These are phyloP conservation scores for Adelognathus sp. DNA, from an alignment of 2,888 invertebrate genomes.

Conservation along the genomic window DNA sequence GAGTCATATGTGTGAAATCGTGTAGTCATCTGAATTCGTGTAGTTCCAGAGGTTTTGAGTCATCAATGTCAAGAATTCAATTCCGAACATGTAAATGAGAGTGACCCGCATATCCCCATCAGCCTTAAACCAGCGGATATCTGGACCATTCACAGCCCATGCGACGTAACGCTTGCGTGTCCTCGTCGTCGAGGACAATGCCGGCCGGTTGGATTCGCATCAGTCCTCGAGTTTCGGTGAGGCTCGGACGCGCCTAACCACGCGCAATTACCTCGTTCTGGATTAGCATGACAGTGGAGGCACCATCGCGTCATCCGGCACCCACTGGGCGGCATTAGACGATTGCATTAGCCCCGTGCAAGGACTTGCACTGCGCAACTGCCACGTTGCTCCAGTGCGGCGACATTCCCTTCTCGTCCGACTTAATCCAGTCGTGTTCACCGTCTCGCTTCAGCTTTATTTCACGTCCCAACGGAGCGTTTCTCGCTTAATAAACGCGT, in stretches of 20 bases:
- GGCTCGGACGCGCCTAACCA: constrained; percentile 47
- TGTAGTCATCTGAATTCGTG: too few relatives aligned
- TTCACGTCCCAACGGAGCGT: not conserved
- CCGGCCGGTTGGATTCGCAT: constrained; percentile 34
- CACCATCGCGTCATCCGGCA: constrained; percentile 69
- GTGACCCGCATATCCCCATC: not conserved
- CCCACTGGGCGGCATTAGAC: constrained; percentile 54
- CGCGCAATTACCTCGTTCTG: constrained; percentile 68
- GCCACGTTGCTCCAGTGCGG: not conserved
- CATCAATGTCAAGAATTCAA: too few relatives aligned
- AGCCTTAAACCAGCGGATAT: not conserved
- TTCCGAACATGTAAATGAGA: too few relatives aligned
- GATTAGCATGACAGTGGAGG: constrained; percentile 76
- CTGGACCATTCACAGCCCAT: not conserved
- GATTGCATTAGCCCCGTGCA: constrained; percentile 59
- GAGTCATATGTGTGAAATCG: too few relatives aligned
- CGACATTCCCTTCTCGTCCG: constrained; percentile 6
- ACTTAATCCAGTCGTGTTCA: constrained; percentile 8
- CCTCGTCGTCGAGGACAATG: constrained; percentile 37
- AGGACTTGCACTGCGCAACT: constrained; percentile 34
- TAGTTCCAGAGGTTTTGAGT: too few relatives aligned
- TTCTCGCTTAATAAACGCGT: constrained; percentile 31
- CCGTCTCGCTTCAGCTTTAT: not conserved
- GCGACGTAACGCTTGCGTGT: not conserved
- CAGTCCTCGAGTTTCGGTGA: constrained; percentile 42